Conservation (phyloP, 1,140 invertebrate genomes). For the Lepidotrigona ventralis region DNA sequence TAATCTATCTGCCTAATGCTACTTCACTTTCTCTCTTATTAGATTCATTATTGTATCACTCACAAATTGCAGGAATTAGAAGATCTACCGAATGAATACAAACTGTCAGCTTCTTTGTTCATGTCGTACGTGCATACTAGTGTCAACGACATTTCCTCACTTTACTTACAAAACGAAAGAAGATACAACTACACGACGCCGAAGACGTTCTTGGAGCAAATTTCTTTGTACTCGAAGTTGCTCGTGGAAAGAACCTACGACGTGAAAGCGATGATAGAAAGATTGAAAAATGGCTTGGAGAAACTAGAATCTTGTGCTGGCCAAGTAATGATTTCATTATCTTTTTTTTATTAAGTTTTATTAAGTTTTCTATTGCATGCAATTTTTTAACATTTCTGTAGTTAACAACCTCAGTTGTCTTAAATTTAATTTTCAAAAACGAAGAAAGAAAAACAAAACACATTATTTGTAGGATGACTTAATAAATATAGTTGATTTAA, state of each 20-base stretch:
- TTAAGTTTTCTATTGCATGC: too few species aligned
- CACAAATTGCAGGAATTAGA: conserved; percentile 64
- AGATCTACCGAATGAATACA: conserved; percentile 67
- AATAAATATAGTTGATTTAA: background rate
- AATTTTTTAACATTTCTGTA: too few species aligned
- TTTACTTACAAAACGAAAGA: conserved; percentile 91
- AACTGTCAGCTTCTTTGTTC: conserved; percentile 86
- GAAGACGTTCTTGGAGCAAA: conserved; percentile 97
- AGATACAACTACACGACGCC: conserved; percentile 98
- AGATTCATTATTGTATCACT: background rate
- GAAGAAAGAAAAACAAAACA: too few species aligned
- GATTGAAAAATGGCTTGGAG: conserved; percentile 93
- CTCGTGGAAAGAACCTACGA: conserved; percentile 89
- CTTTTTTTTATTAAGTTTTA: too few species aligned
- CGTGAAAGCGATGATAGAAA: conserved; percentile 87
- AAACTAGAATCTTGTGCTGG: conserved; percentile 91
- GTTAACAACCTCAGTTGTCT: too few species aligned
- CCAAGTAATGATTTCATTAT: conserved; percentile 82
- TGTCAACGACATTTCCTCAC: conserved; percentile 92
- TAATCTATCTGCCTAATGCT: background rate
- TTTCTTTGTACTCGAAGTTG: conserved; percentile 92
- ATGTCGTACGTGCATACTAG: conserved; percentile 95
- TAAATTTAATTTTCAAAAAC: too few species aligned
- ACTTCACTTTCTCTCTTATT: background rate
- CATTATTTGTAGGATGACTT: too few species aligned